These are phyloP conservation scores for Synergus itoensis DNA, from an alignment of 2,888 invertebrate genomes.

Conservation along the genomic window DNA sequence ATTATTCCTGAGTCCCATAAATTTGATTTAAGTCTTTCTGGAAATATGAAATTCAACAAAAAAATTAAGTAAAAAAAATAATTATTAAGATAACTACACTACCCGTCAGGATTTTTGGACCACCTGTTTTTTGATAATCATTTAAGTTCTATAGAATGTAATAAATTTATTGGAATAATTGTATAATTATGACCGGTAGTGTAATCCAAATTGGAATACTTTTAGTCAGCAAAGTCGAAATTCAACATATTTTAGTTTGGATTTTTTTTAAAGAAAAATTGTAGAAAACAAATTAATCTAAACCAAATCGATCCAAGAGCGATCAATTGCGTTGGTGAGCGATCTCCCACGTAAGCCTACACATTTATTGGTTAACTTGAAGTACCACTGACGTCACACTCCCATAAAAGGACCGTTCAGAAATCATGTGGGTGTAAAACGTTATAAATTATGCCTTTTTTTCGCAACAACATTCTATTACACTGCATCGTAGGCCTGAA, in stretches of 20 bases:
- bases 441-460: slow-evolving; percentile 73
- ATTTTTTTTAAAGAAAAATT: not conserved
- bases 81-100: too few species aligned
- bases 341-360: slow-evolving; percentile 73
- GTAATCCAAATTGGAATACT: too few species aligned
- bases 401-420: slow-evolving; percentile 73
- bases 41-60: not conserved
- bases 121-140: too few species aligned
- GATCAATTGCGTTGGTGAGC: slow-evolving; percentile 60
- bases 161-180: too few species aligned
- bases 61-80: not conserved
- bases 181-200: too few species aligned
- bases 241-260: too few species aligned
- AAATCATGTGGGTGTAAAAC: slow-evolving; percentile 71
- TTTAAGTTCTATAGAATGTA: too few species aligned
- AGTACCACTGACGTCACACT: slow-evolving; percentile 75
- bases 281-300: not conserved
- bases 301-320: not conserved
- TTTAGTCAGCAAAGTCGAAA: too few species aligned
- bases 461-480: slow-evolving; percentile 58
- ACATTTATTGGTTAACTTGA: slow-evolving; percentile 72
- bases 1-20: not conserved
- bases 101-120: too few species aligned
- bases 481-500: slow-evolving; percentile 46
- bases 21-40: not conserved